Evolutionary conservation across 1,140 invertebrate species (phyloP).

Genomic region (Geopemphigus sp.): DNA sequence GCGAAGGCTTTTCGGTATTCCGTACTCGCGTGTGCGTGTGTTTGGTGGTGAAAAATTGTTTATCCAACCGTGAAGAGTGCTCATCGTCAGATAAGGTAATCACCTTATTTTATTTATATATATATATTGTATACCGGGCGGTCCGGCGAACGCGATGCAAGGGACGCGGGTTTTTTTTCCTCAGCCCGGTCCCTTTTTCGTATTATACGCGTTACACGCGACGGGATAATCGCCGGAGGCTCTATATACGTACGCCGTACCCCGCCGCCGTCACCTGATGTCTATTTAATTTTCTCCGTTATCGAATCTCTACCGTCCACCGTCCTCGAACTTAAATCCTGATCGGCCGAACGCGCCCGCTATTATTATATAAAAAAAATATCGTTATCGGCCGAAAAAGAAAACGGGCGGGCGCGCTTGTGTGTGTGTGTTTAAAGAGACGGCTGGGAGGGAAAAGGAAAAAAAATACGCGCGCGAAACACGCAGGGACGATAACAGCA

Average conservation of each 20-base stretch:
- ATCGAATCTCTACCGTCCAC: not conserved
- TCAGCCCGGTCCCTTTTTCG: not conserved
- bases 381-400: too few species aligned
- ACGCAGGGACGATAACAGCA: not conserved
- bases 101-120: slow-evolving; percentile 40
- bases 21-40: not conserved
- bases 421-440: not conserved
- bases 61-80: slow-evolving; percentile 48
- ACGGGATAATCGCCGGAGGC: slow-evolving; percentile 3
- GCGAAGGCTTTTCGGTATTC: too few species aligned
- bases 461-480: slow-evolving; percentile 10
- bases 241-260: too few species aligned
- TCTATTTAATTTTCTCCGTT: slow-evolving; percentile 37
- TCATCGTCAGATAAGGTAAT: slow-evolving; percentile 49
- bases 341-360: slow-evolving; percentile 8
- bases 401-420: too few species aligned
- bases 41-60: slow-evolving; percentile 48
- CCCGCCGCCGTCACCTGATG: slow-evolving; percentile 8
- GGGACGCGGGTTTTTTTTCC: slow-evolving; percentile 25
- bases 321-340: slow-evolving; percentile 12
- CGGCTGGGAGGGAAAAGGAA: not conserved
- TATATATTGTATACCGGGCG: not conserved
- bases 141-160: too few species aligned
- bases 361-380: too few species aligned
- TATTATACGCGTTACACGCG: not conserved